Percentiles rank a stretch among this genome's conserved stretches.
phyloP scores from a whole-genome alignment of 2,797 vertebrate species.

The Sebastes diploproa region DNA sequence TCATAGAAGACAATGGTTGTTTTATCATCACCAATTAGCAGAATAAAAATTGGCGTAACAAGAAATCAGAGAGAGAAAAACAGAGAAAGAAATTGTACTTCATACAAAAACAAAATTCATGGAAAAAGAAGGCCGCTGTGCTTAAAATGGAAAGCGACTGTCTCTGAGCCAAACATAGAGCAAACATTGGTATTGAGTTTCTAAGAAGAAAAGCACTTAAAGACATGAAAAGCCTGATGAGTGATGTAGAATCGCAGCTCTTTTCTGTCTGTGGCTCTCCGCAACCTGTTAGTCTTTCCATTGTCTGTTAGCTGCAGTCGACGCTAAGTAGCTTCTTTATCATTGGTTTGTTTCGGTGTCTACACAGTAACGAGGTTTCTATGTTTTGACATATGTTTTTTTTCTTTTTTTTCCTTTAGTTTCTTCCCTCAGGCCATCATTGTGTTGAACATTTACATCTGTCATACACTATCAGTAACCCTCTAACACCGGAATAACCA shows the following conservation, averaged over 20 bases:
- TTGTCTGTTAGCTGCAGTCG: constrained; percentile 3
- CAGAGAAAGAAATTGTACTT: neutral
- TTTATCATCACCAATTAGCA: neutral
- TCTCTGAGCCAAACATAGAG: constrained; percentile 25
- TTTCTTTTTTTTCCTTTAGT: too few relatives aligned
- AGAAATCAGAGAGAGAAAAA: neutral
- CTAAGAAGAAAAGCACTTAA: constrained; percentile 30
- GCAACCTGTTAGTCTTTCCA: neutral
- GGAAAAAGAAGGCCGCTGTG: neutral
- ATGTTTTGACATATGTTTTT: neutral
- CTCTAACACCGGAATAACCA: too few relatives aligned
- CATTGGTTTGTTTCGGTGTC: neutral
- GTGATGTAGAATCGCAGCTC: constrained; percentile 18
- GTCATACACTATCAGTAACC: too few relatives aligned
- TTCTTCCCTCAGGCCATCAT: too few relatives aligned
- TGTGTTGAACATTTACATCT: neutral
- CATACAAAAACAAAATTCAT: constrained; percentile 4
- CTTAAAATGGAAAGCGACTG: constrained; percentile 15
- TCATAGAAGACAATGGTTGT: neutral
- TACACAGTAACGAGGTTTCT: neutral
- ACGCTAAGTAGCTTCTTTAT: neutral
- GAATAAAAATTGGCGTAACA: neutral
- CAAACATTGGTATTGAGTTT: constrained; percentile 30
- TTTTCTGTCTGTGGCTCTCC: constrained; percentile 14
- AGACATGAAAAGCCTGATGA: constrained; percentile 38